Evolutionary conservation across 2,113 vertebrate species (phyloP), one percentile per base, ranked within the genome.

Genomic region (Syngnathus typhle): DNA sequence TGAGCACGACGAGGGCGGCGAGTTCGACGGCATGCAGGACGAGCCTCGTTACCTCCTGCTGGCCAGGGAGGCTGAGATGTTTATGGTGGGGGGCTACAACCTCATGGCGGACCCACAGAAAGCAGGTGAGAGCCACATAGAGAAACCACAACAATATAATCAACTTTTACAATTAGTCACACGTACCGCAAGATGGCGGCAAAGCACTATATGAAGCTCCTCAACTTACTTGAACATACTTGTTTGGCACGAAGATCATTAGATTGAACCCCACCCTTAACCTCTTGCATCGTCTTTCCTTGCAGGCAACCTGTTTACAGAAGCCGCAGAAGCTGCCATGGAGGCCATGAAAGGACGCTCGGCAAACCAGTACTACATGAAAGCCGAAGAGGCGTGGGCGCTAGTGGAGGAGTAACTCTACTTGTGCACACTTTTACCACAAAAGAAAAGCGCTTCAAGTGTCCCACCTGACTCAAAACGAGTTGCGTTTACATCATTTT

Each of bases 341-440:
- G 94, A 92, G 60, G 95, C 94, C 59, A 96, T 98, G 95, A 99
- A 98, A 60, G 97, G 97, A 60, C 90, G 95, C 12, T 80, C 98
- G 71, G 96, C 97, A 52, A 98, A 94, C 83, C 89, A 94, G 76
- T 99, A 96, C 87, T 99, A 98, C 77, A 86, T 96, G 87, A 96
- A 95, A 84, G 96, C 97, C 0, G 97, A 99, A 72, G 95, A 96
- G 71, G 96, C 95, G 56, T 99, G 96, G 96, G 91, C 93, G 0
- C 80, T 93, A 73, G 93, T 98, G 92, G 95, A 98, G 76, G 95
- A 88, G 69, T 84, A 72, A 71, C 10, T 27, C 4, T 15, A 13
- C 11, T 19, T 16, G 64, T 10, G 67, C 9, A 6, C 2, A 0
- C 38, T 62, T 46, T 27, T n/a, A 36, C 43, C 6, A 13, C 1